Conservation (phyloP, 2,797 vertebrate species). For the Florisuga fusca region DNA sequence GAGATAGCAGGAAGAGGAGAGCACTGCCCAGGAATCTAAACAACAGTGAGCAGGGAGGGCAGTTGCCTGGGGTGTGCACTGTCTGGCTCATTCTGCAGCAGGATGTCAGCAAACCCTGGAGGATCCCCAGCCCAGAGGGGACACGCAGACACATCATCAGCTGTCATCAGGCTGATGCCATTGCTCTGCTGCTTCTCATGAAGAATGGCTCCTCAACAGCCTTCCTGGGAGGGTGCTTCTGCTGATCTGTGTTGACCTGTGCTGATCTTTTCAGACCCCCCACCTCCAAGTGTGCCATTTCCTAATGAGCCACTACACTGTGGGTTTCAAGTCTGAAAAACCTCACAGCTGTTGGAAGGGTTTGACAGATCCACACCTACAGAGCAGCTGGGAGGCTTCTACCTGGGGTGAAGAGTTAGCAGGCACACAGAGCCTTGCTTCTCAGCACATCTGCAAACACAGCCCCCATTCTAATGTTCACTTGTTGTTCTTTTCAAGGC, state of each 20-base stretch:
- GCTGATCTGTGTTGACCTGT: neutral
- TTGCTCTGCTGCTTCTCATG: neutral
- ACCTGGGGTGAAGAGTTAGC: neutral
- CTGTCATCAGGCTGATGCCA: neutral
- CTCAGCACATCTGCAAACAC: neutral
- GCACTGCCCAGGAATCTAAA: neutral
- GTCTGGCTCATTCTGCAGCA: neutral
- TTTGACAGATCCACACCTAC: neutral
- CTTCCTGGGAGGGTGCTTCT: neutral
- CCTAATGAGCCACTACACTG: neutral
- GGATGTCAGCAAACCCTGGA: neutral
- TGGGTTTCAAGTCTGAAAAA: neutral
- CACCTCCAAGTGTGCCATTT: neutral
- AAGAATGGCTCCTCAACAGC: neutral
- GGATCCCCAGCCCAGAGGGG: neutral
- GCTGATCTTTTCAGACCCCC: no score
- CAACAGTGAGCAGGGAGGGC: neutral
- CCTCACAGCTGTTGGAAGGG: neutral
- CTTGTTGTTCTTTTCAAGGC: neutral
- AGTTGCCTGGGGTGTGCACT: neutral
- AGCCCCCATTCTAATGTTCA: neutral
- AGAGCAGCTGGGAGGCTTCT: neutral
- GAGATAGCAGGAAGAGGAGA: neutral
- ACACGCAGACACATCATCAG: accelerated
- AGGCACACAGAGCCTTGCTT: neutral